Base-by-base conservation (phyloP, 2,888 invertebrate species). In the Tillus elongatus region DNA sequence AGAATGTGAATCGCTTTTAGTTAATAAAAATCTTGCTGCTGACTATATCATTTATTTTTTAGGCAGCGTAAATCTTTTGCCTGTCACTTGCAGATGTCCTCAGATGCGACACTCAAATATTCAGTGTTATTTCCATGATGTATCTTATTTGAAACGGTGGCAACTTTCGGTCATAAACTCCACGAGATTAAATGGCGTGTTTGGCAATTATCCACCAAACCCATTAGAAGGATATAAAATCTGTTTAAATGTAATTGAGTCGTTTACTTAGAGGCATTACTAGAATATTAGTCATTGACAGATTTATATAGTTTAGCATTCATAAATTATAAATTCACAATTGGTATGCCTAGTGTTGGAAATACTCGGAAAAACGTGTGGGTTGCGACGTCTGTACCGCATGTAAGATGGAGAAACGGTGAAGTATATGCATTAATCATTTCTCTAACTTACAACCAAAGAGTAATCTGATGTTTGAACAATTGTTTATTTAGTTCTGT, bases 321-420 rank as follows among this genome's bases (percentile, higher is more conserved):
- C 32, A 40, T 40, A 37, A 36, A 36, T 40, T 37, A 40, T 33
- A 36, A n/a, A n/a, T n/a, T 24, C 31, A 40, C 40, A 40, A 40
- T 40, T 40, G 37, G 40, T 33, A 29, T 40, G 34, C 31, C 36
- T 32, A 31, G 28, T 37, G 34, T 37, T 30, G 34, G 36, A 27
- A 19, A 30, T 34, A 37, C 24, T 37, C 13, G 30, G 36, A 34
- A 37, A 37, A 37, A 37, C 40, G 40, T 33, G 13, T 16, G 34
- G 19, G 37, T 37, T 34, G 31, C 35, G 36, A 36, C 40, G 33
- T n/a, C n/a, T n/a, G n/a, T n/a, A 29, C 36, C 36, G 35, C 14
- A 40, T 36, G 31, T 32, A 26, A n/a, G 39, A 39, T 36, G 36
- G 36, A 35, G 36, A 40, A 40, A 36, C 19, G 30, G 15, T 10